A percentile compares a stretch with the other conserved stretches of the same genome.
Conservation (phyloP, 2,797 vertebrate genomes). For the Prunella strophiata region DNA sequence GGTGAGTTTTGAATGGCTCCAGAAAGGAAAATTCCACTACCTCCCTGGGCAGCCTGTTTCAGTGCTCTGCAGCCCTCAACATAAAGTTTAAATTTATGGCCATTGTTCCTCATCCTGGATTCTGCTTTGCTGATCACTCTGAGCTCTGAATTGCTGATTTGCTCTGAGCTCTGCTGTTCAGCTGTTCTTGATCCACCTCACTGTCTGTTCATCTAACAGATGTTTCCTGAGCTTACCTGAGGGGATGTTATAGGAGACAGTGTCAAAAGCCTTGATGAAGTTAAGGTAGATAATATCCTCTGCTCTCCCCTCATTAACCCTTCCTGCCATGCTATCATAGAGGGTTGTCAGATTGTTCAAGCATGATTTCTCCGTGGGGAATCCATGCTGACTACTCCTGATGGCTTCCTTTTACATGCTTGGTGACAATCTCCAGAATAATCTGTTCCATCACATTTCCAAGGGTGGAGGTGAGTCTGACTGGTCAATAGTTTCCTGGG, state of each 20-base stretch:
- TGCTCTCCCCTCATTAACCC: neutral
- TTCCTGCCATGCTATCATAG: neutral
- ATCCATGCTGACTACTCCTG: neutral
- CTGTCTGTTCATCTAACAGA: neutral
- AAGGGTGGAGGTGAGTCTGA: neutral
- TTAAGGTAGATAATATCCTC: too few relatives aligned
- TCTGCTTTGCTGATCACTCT: neutral
- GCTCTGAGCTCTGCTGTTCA: neutral
- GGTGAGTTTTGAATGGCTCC: neutral
- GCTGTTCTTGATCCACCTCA: neutral
- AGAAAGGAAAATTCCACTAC: neutral
- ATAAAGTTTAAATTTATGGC: neutral
- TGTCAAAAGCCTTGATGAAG: neutral
- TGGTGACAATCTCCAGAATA: rapidly evolving
- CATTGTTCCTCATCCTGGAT: neutral
- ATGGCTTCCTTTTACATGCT: neutral
- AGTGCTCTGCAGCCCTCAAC: neutral
- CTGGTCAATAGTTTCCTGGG: neutral
- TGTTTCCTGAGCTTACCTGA: neutral
- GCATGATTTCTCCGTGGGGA: neutral
- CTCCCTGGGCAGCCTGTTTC: neutral
- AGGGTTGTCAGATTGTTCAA: neutral
- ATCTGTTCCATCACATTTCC: neutral
- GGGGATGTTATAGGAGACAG: neutral
- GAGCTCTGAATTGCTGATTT: too few relatives aligned